Base-by-base conservation (phyloP, 2,797 vertebrate genomes). In the Urophycis tenuis region DNA sequence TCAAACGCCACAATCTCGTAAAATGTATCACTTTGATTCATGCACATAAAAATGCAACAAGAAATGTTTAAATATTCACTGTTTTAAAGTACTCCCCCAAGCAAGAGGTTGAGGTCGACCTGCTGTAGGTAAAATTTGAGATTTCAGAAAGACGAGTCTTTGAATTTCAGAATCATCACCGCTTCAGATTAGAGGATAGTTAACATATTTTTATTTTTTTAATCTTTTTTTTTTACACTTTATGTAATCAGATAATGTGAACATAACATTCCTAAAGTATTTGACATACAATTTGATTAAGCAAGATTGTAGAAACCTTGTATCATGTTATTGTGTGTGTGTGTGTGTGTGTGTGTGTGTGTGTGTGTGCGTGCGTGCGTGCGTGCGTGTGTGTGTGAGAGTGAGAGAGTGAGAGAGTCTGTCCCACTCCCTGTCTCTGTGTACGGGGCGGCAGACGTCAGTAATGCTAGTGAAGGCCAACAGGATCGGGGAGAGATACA, bases 381-480 rank as follows among this genome's bases (percentile, higher is more conserved):
- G 45, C 6, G 19, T 53, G 19, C 22, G 45, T 53, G 19, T 53
- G 45, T 22, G 45, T 49, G 45, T 22, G 45, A 17, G 45, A 17
- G 15, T 49, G 15, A 11, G 39, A 12, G 39, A 3, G 12, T 41
- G 39, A 14, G 39, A 10, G 36, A 11, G 36, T 53, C 45, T 22
- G 17, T 22, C 45, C 22, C 45, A 22, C 45, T 53, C 6, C 22
- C 19, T 53, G 17, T 19, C 45, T 22, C 53, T 25, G 53, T 60
- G 53, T 25, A 83, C 86, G 86, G 86, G 87, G 90, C 89, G 91
- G 87, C 87, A 91, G 89, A 89, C 92, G 88, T 89, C 90, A 89
- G 89, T 91, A 89, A 91, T 84, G 84, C 81, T 79, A 80, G 53
- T 80, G 71, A 75, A 34, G 84, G 86, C 90, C 91, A 91, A 88